Conservation (phyloP, 2,797 vertebrate genomes). For the Petrocephalus sullivani region DNA sequence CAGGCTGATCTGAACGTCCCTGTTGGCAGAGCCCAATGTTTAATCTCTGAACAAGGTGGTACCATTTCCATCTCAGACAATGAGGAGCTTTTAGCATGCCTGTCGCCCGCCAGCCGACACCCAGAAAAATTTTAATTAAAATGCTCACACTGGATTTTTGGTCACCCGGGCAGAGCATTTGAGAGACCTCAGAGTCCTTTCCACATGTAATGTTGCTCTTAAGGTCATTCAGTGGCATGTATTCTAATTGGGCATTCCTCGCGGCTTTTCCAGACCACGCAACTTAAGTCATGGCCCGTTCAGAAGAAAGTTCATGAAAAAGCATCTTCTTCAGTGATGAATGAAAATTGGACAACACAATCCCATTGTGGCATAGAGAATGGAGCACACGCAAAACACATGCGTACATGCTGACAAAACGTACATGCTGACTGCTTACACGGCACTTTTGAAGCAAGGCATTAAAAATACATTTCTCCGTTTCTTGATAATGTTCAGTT, state of each 20-base stretch:
- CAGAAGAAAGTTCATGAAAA: neutral
- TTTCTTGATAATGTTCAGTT: slow-evolving; percentile 33
- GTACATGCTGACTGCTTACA: slow-evolving; percentile 56
- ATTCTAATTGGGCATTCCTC: slow-evolving; percentile 33
- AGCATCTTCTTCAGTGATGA: neutral
- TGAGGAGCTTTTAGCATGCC: neutral
- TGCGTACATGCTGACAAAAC: slow-evolving; percentile 50
- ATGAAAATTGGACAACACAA: neutral
- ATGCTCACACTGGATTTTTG: neutral
- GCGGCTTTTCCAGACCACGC: neutral
- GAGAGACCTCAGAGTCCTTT: neutral
- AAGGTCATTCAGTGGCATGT: neutral
- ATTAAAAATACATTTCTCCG: slow-evolving; percentile 55
- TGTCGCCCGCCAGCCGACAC: neutral
- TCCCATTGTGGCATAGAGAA: neutral
- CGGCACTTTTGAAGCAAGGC: slow-evolving; percentile 54
- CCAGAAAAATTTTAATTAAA: neutral
- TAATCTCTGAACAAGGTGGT: neutral
- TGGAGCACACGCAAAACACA: neutral
- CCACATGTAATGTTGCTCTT: neutral
- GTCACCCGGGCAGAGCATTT: neutral
- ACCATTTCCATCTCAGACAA: neutral
- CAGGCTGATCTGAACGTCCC: neutral
- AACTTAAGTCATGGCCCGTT: neutral
- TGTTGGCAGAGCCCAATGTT: neutral